These are phyloP conservation scores for Diachasmimorpha longicaudata DNA, from an alignment of 1,140 invertebrate species.

Conservation along the genomic window DNA sequence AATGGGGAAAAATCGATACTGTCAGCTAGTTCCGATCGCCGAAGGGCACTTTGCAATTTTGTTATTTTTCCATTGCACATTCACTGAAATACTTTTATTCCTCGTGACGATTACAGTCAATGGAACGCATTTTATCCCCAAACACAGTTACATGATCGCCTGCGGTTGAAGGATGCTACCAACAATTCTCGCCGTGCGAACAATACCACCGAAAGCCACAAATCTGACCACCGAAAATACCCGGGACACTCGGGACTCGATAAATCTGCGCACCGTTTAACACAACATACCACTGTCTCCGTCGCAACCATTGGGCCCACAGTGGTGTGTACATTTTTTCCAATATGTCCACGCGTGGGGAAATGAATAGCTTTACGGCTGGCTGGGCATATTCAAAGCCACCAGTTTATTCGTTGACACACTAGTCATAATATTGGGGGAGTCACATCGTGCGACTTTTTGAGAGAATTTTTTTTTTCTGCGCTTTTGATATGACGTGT, in stretches of 20 bases:
- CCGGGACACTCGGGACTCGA: conserved; percentile 29
- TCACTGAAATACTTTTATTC: too few species aligned
- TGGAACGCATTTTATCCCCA: not conserved
- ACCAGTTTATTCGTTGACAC: conserved; percentile 44
- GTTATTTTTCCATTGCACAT: too few species aligned
- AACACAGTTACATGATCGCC: not conserved
- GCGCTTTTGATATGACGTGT: not conserved
- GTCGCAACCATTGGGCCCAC: not conserved
- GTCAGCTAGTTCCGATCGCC: too few species aligned
- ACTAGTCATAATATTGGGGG: conserved; percentile 56
- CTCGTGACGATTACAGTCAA: not conserved
- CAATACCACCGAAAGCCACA: conserved; percentile 50
- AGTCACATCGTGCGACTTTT: conserved; percentile 32
- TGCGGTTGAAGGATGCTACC: not conserved
- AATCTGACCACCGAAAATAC: conserved; percentile 46
- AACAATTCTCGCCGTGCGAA: conserved; percentile 15
- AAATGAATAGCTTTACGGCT: conserved; percentile 51
- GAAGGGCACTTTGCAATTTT: too few species aligned
- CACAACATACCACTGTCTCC: not conserved
- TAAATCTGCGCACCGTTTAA: conserved; percentile 40
- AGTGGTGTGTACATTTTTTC: not conserved
- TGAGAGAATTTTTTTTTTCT: not conserved
- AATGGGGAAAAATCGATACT: too few species aligned
- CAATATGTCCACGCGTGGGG: conserved; percentile 5
- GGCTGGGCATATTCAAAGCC: conserved; percentile 46